A percentile compares a stretch with the other conserved stretches of the same genome.
These are phyloP conservation scores for Atherinosoma microstoma DNA, from an alignment of 2,797 vertebrate species.

Conservation along the genomic window DNA sequence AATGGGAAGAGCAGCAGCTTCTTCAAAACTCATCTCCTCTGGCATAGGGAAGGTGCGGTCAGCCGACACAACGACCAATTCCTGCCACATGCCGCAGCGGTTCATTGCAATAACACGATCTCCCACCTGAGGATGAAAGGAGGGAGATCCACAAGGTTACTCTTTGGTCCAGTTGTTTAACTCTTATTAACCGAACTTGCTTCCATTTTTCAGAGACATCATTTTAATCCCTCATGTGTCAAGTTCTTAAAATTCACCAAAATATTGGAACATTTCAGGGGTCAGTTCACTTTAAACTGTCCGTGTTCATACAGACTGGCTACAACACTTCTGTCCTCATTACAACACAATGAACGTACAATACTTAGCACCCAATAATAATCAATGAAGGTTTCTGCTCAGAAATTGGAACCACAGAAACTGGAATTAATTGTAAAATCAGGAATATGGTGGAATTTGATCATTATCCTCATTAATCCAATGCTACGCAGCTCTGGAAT, in stretches of 20 bases:
- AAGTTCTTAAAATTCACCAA: background rate
- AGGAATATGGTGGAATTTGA: no score
- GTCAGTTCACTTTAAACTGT: background rate
- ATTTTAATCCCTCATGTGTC: no score
- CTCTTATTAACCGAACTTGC: no score
- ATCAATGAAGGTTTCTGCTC: no score
- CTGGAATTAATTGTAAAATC: no score
- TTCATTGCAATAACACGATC: conserved; percentile 88
- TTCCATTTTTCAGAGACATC: background rate
- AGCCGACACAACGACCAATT: conserved; percentile 81
- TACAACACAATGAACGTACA: no score
- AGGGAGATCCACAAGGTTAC: background rate
- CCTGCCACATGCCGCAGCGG: conserved; percentile 88
- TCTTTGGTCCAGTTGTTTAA: background rate
- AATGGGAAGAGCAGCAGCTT: conserved; percentile 87
- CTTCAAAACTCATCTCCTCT: conserved; percentile 92
- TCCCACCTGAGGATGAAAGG: conserved; percentile 80
- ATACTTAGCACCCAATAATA: no score
- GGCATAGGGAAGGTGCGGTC: conserved; percentile 86
- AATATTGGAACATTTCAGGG: background rate
- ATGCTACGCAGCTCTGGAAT: no score
- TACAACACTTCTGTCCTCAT: no score
- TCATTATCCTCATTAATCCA: no score
- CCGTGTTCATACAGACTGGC: background rate
- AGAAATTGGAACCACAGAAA: no score